These are phyloP conservation scores for Stichodactyla mertensii DNA, from an alignment of 64 coral and sea anemone genomes.

Conservation along the genomic window DNA sequence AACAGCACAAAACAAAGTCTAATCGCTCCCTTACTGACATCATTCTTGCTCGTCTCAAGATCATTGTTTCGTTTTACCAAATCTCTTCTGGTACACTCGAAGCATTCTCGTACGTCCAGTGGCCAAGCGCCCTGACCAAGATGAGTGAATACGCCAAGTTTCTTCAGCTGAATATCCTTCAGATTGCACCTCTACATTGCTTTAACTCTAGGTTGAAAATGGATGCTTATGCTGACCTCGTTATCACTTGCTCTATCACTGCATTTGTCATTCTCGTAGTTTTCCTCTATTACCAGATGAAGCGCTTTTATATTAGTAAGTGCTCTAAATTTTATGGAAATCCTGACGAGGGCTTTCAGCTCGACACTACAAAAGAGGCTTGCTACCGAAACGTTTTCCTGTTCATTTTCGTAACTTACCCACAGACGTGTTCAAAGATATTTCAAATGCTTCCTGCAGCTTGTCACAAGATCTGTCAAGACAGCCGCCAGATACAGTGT, in stretches of 20 bases:
- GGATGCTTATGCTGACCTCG: slow-evolving; percentile 2
- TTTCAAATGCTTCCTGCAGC: background rate
- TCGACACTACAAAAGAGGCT: background rate
- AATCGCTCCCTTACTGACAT: too few species aligned
- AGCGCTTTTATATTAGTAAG: background rate
- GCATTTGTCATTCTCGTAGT: slow-evolving; percentile 15
- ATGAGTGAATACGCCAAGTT: background rate
- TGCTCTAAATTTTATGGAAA: too few species aligned
- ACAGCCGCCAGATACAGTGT: too few species aligned
- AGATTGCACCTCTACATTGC: background rate
- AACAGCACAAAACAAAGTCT: too few species aligned
- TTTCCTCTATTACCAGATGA: slow-evolving; percentile 36
- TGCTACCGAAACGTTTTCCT: background rate
- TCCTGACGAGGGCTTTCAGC: background rate
- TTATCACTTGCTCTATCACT: slow-evolving; percentile 27
- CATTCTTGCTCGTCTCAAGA: background rate
- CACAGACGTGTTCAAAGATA: background rate
- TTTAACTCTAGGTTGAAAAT: too few species aligned
- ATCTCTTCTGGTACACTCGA: slow-evolving; percentile 35
- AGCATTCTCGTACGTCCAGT: slow-evolving; percentile 31
- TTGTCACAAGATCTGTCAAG: background rate
- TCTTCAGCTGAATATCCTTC: slow-evolving; percentile 44
- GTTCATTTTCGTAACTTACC: background rate
- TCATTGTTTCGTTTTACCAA: background rate
- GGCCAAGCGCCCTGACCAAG: slow-evolving; percentile 28